Evolutionary conservation across 1,140 invertebrate species (phyloP), one percentile per base, ranked within the genome.

Genomic region (Marisa cornuarietis): DNA sequence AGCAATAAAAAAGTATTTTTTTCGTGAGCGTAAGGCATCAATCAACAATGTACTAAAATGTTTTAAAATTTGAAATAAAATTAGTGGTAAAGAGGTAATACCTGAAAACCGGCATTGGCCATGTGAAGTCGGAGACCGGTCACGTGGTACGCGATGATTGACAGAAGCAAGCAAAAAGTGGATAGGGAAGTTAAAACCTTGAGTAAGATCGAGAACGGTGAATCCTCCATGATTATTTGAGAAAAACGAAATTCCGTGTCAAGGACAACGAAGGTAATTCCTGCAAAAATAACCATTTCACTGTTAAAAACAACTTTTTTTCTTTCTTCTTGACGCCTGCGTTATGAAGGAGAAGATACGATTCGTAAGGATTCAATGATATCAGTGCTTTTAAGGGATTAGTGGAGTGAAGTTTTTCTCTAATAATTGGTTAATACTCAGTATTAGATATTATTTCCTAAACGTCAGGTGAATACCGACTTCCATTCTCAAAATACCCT

Each of bases 161-260:
- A 77, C 20, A 85, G 68, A 9, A 88, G 81, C 14, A 88, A 79
- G 24, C 83, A 79, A n/a, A 80, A 74, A 0, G 85, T 87, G 18
- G 84, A 85, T 1, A 87, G 79, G 2, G 87, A 83, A 6, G 84
- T 86, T 65, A 87, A 72, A 22, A 84, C 80, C 18, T 85, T 84
- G 11, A 88, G 69, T 62, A 83, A 79, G 9, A 83, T 80, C 31
- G 85, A 87, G 20, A 83, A 73, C 0, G 80, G 54, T 3, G 79
- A 82, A 42, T 77, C 76, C 20, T 72, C 75, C 16, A 31, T 76
- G 10, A 84, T 82, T 13, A 76, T 69, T 18, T 76, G 73, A 16
- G 82, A 78, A 75, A 87, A 85, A 58, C 83, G 81, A 26, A 87
- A 79, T 62, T 88, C 87, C 0, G 84, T 86, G 81, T 88, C 85